Conservation (phyloP, 2,888 invertebrate species). For the Kuschelorhynchus macadamiae region DNA sequence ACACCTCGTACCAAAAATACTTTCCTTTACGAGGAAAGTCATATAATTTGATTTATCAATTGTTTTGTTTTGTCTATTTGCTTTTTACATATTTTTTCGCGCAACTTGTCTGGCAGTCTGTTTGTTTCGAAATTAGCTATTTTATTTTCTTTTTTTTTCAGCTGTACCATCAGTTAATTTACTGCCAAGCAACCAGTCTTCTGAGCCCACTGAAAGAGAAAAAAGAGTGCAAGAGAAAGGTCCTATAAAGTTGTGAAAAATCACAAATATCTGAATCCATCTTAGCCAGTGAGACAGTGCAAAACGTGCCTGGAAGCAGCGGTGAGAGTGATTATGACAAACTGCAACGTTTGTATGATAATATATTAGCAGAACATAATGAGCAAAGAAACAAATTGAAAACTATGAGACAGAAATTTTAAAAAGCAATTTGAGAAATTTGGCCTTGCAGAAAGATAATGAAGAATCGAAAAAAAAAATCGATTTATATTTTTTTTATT, state of each 20-base stretch:
- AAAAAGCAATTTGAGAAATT: slow-evolving; percentile 6
- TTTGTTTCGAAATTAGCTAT: not conserved
- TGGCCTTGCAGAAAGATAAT: slow-evolving; percentile 3
- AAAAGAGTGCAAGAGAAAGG: not conserved
- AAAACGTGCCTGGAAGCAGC: not conserved
- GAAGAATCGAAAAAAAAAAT: slow-evolving; percentile 2
- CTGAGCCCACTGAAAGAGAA: slow-evolving; percentile 3
- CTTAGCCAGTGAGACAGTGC: slow-evolving; percentile 1
- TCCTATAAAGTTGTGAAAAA: not conserved
- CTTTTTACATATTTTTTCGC: too few species aligned
- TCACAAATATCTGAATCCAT: not conserved
- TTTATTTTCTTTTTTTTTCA: slow-evolving; percentile 9
- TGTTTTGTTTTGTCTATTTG: too few species aligned
- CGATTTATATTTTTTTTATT: too few species aligned
- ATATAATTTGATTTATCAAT: too few species aligned
- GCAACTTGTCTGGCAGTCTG: too few species aligned
- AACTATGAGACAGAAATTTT: not conserved
- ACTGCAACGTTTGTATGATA: slow-evolving; percentile 7
- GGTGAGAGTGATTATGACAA: slow-evolving; percentile 2
- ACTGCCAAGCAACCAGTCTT: not conserved
- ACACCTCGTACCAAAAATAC: too few species aligned
- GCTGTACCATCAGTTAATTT: slow-evolving; percentile 11
- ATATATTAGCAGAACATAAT: slow-evolving; percentile 2
- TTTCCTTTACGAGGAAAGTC: too few species aligned
- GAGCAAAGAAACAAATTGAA: slow-evolving; percentile 4